Base-by-base conservation (phyloP, 2,888 invertebrate genomes). In the Automeris io region DNA sequence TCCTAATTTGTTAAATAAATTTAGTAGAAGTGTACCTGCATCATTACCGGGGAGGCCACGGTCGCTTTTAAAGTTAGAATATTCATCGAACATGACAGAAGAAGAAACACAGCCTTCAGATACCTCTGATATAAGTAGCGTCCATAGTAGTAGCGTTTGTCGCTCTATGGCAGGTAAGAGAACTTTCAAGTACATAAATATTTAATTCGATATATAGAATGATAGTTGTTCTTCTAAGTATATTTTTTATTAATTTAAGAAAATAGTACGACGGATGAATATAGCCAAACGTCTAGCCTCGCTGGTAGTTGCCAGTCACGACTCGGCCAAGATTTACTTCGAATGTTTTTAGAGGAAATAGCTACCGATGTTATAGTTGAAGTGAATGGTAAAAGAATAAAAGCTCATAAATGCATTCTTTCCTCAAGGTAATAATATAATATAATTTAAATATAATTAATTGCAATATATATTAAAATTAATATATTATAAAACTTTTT, bases 271-370 rank as follows among this genome's bases (percentile, higher is more conserved):
- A 75, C 80, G 1, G 82, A 80, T 35, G 77, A 78, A 6, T 70
- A 62, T 3, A 76, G 73, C 38, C 75, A 73, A 44, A 73, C 73
- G 0, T 73, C 77, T 5, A 80, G 76, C 54, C 54, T 81, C 78
- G 87, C 76, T 35, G 68, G 63, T 11, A 75, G 71, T 37, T 81
- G 81, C 43, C 79, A 83, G 43, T 90, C 90, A 6, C 88, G 93
- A 29, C 82, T 97, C 6, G 96, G 96, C 0, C 94, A 95, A 61
- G 96, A 97, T 75, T 80, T 97, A 37, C 81, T 97, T 18, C 89
- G 95, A 47, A 96, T 97, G 96, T 97, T 97, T 70, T 75, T 95
- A 44, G 95, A 96, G 62, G 96, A 96, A 79, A 93, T 95, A 39
- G 95, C 95, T 48, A 93, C 96, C 0, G 97, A 97, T 67, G 95